Conservation (phyloP, 2,113 vertebrate genomes). For the Prolemur simus region DNA sequence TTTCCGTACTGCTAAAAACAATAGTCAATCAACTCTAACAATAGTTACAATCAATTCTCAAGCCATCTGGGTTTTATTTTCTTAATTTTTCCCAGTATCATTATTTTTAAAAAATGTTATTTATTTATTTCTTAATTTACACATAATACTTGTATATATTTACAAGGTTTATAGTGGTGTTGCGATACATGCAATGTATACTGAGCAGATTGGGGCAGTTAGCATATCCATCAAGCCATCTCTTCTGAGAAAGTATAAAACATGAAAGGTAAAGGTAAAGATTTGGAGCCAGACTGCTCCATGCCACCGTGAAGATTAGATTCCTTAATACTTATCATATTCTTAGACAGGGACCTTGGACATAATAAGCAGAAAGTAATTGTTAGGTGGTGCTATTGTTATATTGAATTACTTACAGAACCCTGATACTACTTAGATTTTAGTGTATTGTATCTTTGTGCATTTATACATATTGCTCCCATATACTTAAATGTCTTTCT, state of each 20-base stretch:
- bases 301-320: background rate
- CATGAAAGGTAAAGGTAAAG: background rate
- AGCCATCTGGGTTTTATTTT: background rate
- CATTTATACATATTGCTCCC: background rate
- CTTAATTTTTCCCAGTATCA: background rate
- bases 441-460: background rate
- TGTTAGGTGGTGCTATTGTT: background rate
- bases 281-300: background rate
- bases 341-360: background rate
- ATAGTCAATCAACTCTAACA: background rate
- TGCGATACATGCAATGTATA: background rate
- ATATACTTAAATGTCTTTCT: background rate
- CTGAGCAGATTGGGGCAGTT: background rate
- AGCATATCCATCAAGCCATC: background rate
- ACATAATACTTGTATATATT: background rate
- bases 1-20: background rate
- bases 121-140: background rate
- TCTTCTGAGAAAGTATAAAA: slow-evolving; percentile 3
- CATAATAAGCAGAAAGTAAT: background rate
- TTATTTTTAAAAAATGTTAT: background rate
- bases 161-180: background rate
- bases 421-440: background rate
- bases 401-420: background rate
- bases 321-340: background rate
- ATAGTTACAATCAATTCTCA: background rate